Evolutionary conservation across 1,140 invertebrate genomes (phyloP), one percentile per base, ranked within the genome.

Genomic region (Protaetia brevitarsis): DNA sequence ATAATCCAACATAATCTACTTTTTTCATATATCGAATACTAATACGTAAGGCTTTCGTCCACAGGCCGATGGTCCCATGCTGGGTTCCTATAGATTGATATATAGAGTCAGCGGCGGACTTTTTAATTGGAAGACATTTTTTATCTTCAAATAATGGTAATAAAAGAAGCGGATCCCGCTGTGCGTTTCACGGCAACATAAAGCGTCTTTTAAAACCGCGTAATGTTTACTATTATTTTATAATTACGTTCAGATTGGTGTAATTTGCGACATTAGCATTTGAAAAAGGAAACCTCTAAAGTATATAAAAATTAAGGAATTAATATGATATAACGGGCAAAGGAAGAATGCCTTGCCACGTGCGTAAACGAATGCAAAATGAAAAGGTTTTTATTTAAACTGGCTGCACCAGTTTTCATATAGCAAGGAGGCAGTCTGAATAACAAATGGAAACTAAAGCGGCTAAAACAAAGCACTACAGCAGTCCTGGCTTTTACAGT

Each of bases 81-180:
- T 74, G 75, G 28, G 76, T 69, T 70, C 69, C 67, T 74, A 76
- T 76, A 78, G 74, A 77, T 77, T 78, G 75, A 78, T 78, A 76
- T 76, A 78, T 76, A 74, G 75, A 73, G 71, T 74, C 76, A 73
- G 75, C 75, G 73, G 75, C 73, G 65, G 68, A 68, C 70, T 75
- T 78, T 58, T 78, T 78, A 78, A 78, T 78, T 78, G 76, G 76
- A 78, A 76, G 72, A 74, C 73, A 76, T 77, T 77, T 76, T 75
- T 76, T 74, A 75, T 74, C 74, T 73, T 72, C 69, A 74, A 76
- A 73, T 78, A 77, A 78, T 76, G 76, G 73, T 78, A 75, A 76
- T 78, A 76, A 76, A 76, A 76, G 74, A 69, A 66, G 69, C 70
- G 72, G 68, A 70, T 71, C 75, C 76, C 69, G 68, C 68, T 41